Evolutionary conservation across 2,888 invertebrate genomes (phyloP).

Genomic region (Athalia circularis): DNA sequence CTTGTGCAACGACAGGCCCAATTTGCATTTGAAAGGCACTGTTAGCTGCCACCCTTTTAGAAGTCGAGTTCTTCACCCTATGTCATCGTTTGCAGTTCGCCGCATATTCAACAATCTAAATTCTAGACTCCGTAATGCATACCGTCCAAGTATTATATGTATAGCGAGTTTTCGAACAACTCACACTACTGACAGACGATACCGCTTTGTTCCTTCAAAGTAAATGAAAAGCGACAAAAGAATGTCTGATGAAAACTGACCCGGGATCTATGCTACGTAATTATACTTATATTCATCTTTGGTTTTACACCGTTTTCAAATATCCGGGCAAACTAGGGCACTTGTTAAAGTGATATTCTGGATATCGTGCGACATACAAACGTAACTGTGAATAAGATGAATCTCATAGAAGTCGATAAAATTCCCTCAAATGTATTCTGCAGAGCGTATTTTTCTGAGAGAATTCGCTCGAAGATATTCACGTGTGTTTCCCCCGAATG

Average conservation of each 20-base stretch:
- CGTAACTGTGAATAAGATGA: too few relatives aligned
- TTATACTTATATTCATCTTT: too few relatives aligned
- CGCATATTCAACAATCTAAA: constrained; percentile 29
- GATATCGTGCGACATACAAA: too few relatives aligned
- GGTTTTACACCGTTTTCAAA: too few relatives aligned
- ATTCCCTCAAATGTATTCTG: too few relatives aligned
- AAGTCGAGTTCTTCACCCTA: constrained; percentile 13
- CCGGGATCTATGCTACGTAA: background rate
- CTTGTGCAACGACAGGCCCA: constrained; percentile 37
- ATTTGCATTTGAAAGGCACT: constrained; percentile 32
- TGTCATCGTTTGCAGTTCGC: background rate
- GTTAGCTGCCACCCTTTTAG: constrained; percentile 7
- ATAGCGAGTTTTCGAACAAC: constrained; percentile 10
- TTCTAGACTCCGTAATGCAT: background rate
- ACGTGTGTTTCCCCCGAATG: too few relatives aligned
- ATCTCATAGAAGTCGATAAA: too few relatives aligned
- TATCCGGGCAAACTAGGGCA: too few relatives aligned
- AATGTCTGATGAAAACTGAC: background rate
- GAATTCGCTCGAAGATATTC: too few relatives aligned
- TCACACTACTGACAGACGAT: background rate
- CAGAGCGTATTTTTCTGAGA: too few relatives aligned
- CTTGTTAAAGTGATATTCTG: too few relatives aligned
- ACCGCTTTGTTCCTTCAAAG: too few relatives aligned
- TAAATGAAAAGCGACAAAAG: background rate
- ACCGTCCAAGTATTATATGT: background rate